Evolutionary conservation across 2,888 invertebrate species (phyloP), one percentile per base, ranked within the genome.

Genomic region (Dasysyrphus tricinctus): DNA sequence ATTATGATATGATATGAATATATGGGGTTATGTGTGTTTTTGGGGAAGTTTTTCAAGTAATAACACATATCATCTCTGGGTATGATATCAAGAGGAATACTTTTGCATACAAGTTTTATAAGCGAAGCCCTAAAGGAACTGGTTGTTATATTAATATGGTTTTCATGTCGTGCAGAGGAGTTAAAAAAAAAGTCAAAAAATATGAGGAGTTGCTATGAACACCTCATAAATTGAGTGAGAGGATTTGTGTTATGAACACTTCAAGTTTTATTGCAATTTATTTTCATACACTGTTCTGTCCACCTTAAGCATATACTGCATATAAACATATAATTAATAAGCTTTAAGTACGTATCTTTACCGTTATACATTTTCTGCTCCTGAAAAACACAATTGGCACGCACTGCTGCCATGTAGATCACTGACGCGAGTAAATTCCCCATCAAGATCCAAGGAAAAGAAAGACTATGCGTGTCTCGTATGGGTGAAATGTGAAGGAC

Each of bases 11-110:
- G 14, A 6, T 19, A 24, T 29, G 54, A 24, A 24, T 24, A 5
- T 19, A 24, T 29, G 54, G 14, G 37, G 4, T 34, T 9, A 6
- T 19, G 37, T 14, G 9, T 16, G 16, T 39, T 11, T 39, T 37
- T 39, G 3, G 19, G 39, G 7, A 6, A 14, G 24, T 39, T 59
- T 47, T 47, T 5, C 47, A 47, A 47, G 39, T 39, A 59, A 59
- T 59, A 59, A 59, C 39, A 59, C 19, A 59, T 37, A 59, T 59
- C 6, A 59, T 59, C 9, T 39, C 9, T 39, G 59, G 12, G 39
- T 59, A 59, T 39, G 59, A 59, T 24, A 24, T 14, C 59, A 0
- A 39, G 24, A 39, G 59, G 24, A 59, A 59, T 59, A 32, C n/a
- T 32, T 32, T 34, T 56, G 56, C 56, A 56, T 56, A 34, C 5